Percentiles rank a stretch among this genome's conserved stretches.
Evolutionary conservation across 1,140 invertebrate species (phyloP).

Genomic region (Liolophura sinensis): DNA sequence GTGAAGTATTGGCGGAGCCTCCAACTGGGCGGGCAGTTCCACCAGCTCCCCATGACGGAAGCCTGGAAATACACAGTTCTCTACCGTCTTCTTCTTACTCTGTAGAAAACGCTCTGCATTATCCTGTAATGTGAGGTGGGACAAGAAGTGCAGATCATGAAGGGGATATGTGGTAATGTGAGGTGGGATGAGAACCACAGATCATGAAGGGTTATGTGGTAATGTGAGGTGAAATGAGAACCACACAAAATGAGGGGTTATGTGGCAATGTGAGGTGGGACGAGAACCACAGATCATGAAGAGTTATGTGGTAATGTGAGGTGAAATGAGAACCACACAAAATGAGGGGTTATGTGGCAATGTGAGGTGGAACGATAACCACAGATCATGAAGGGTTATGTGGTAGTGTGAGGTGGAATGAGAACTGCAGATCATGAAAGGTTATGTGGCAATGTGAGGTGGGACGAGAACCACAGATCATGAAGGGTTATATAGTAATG

Average conservation of each 20-base stretch:
- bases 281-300: not conserved
- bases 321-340: too few relatives aligned
- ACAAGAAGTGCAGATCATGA: not conserved
- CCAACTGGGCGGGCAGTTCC: slow-evolving; percentile 50
- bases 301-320: not conserved
- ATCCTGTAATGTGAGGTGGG: slow-evolving; percentile 30
- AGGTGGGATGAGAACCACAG: too few relatives aligned
- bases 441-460: too few relatives aligned
- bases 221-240: too few relatives aligned
- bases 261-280: not conserved
- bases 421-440: too few relatives aligned
- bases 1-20: slow-evolving; percentile 50
- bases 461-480: too few relatives aligned
- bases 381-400: too few relatives aligned
- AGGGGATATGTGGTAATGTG: not conserved
- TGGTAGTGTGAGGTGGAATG: too few relatives aligned
- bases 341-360: too few relatives aligned
- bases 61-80: slow-evolving; percentile 51
- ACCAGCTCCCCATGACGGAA: slow-evolving; percentile 48
- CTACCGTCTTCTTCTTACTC: slow-evolving; percentile 43
- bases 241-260: not conserved
- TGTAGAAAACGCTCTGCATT: slow-evolving; percentile 45
- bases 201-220: too few relatives aligned
- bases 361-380: too few relatives aligned
- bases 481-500: too few relatives aligned